Evolutionary conservation across 2,888 invertebrate species (phyloP), one percentile per base, ranked within the genome.

Genomic region (Omphaloscelis lunosa): DNA sequence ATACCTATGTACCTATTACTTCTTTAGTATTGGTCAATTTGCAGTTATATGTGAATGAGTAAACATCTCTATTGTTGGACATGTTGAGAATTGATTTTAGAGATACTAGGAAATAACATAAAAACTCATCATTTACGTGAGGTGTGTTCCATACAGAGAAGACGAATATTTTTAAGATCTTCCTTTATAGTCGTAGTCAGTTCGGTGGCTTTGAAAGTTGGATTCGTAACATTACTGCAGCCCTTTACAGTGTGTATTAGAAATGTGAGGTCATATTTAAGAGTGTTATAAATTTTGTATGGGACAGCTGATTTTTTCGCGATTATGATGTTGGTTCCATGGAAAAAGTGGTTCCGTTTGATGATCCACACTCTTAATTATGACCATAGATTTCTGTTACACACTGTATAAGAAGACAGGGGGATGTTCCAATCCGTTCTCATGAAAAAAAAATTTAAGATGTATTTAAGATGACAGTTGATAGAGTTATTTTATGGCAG

Each of bases 11-110:
- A 5, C 34, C 20, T 53, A 27, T 17, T 62, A 75, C 65, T 80
- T 61, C 72, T 75, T 75, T 11, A 66, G 82, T 75, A 79, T 79
- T 56, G 34, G 61, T 65, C 75, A 83, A 85, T 88, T 88, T 58
- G 48, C 81, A 84, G 59, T 79, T 59, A 78, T n/a, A 41, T 85
- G 88, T 75, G 29, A 89, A 88, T 82, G 41, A 77, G 80, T 82
- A 76, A 86, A 86, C 73, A 72, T 63, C 51, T 68, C 61, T 51
- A 75, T 75, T 66, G 80, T 70, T 81, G 69, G 75, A 71, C 70
- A 77, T 81, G 69, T 66, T 65, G 68, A 74, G 53, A 63, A 73
- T 69, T 58, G 75, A 79, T 77, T 59, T 65, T n/a, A 39, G 29
- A 71, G 62, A 69, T 84, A 80, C 83, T 72, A 76, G 78, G 88